Evolutionary conservation across 2,797 vertebrate species (phyloP).

Genomic region (Sebastes ruberrimus): DNA sequence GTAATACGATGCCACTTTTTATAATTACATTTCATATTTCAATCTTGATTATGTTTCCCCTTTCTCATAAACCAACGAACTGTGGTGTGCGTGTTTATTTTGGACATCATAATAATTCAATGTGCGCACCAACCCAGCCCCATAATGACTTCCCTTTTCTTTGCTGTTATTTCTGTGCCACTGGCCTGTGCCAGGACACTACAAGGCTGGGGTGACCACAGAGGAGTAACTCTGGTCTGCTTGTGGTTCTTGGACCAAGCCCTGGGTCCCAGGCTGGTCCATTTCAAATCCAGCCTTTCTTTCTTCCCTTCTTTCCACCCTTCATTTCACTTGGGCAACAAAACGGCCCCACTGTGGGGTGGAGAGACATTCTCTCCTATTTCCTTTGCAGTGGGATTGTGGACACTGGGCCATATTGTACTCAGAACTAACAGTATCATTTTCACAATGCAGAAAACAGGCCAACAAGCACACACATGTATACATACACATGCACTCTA

Average conservation of each 20-base stretch:
- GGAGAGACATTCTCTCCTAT: conserved; percentile 19
- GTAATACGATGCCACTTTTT: conserved; percentile 34
- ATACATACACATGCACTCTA: conserved; percentile 1
- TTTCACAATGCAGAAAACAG: conserved; percentile 28
- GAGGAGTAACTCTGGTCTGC: conserved; percentile 68
- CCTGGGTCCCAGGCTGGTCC: conserved; percentile 42
- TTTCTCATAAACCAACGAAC: conserved; percentile 45
- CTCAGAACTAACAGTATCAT: conserved; percentile 33
- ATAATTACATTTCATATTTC: conserved; percentile 58
- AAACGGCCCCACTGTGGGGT: conserved; percentile 28
- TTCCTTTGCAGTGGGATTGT: conserved; percentile 33
- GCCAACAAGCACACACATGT: conserved; percentile 12
- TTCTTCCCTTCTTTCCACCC: conserved; percentile 38
- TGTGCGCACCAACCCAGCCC: conserved; percentile 60
- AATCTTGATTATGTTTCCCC: conserved; percentile 47
- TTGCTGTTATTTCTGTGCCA: conserved; percentile 80
- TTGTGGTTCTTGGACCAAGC: conserved; percentile 75
- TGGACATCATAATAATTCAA: conserved; percentile 74
- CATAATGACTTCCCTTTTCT: conserved; percentile 75
- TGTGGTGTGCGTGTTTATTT: conserved; percentile 65
- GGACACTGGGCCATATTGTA: conserved; percentile 27
- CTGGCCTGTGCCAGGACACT: conserved; percentile 61
- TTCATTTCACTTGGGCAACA: conserved; percentile 57
- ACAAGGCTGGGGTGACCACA: conserved; percentile 69
- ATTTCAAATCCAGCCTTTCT: conserved; percentile 52